phyloP scores from a whole-genome alignment of 1,140 invertebrate genomes.

The Drosophila jambulina region DNA sequence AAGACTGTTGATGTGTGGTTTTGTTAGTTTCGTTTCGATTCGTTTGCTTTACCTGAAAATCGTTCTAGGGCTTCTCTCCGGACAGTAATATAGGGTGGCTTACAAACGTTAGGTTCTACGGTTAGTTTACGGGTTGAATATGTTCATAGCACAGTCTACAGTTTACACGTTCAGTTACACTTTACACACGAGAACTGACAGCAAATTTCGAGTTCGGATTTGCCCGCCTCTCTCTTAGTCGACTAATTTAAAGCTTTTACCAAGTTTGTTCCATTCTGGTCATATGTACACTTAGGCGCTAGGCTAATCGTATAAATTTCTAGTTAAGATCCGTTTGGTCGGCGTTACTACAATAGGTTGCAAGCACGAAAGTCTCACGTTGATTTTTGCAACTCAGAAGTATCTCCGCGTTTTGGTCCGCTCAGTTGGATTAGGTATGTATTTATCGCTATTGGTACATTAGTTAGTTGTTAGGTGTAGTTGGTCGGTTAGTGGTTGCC shows the following conservation, averaged over 20 bases:
- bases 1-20: constrained; percentile 37
- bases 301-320: constrained; percentile 34
- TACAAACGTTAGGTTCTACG: constrained; percentile 16
- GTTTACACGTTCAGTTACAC: constrained; percentile 74
- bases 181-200: constrained; percentile 53
- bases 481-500: constrained; percentile 45
- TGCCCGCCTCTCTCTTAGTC: constrained; percentile 36
- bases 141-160: constrained; percentile 72
- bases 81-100: constrained; percentile 22
- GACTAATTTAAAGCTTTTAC: constrained; percentile 75
- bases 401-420: constrained; percentile 39
- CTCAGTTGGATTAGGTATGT: constrained; percentile 41
- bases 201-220: constrained; percentile 36
- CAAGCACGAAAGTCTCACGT: constrained; percentile 40
- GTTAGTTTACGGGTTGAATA: constrained; percentile 35
- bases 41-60: constrained; percentile 59
- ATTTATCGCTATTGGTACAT: constrained; percentile 41
- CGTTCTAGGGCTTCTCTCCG: constrained; percentile 16
- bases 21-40: constrained; percentile 7
- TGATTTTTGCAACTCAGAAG: constrained; percentile 17
- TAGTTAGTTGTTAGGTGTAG: constrained; percentile 29
- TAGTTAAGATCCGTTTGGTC: constrained; percentile 25
- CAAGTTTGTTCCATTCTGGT: constrained; percentile 73
- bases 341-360: not conserved
- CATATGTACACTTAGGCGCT: constrained; percentile 71